phyloP scores from a whole-genome alignment of 2,888 invertebrate genomes.

The Petrolisthes cinctipes region DNA sequence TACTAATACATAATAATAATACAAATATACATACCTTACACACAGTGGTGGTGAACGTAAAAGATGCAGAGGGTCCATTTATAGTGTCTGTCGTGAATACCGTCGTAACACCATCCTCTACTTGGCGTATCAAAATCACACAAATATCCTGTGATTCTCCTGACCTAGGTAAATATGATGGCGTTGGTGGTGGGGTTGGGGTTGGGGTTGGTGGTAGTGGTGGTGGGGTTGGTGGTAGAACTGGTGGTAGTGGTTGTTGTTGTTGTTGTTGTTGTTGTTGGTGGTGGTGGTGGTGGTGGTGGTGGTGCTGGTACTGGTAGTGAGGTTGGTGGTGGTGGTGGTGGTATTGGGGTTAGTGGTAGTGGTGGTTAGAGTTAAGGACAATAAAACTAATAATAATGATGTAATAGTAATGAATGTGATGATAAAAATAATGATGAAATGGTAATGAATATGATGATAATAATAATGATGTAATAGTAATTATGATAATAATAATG shows the following conservation, averaged over 20 bases:
- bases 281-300: too few relatives aligned
- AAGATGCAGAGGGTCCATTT: background rate
- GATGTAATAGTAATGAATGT: too few relatives aligned
- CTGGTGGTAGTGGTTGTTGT: too few relatives aligned
- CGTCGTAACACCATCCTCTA: background rate
- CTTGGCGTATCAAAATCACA: conserved; percentile 20
- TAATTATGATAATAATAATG: too few relatives aligned
- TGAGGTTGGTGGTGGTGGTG: background rate
- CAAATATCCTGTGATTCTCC: conserved; percentile 14
- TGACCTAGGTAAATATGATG: conserved; percentile 17
- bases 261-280: too few relatives aligned
- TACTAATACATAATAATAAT: too few relatives aligned
- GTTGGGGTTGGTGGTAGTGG: background rate
- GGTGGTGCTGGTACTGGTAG: background rate
- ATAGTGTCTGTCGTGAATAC: background rate
- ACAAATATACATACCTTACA: too few relatives aligned
- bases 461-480: too few relatives aligned
- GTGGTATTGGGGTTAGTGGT: too few relatives aligned
- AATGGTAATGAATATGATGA: background rate
- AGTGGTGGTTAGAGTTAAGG: too few relatives aligned
- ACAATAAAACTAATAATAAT: too few relatives aligned
- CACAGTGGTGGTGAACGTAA: conserved; percentile 27
- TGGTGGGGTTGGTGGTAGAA: too few relatives aligned
- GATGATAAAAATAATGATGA: background rate
- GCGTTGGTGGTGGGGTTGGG: background rate